These are phyloP conservation scores for Passer domesticus DNA, from an alignment of 2,113 vertebrate genomes.

Conservation along the genomic window DNA sequence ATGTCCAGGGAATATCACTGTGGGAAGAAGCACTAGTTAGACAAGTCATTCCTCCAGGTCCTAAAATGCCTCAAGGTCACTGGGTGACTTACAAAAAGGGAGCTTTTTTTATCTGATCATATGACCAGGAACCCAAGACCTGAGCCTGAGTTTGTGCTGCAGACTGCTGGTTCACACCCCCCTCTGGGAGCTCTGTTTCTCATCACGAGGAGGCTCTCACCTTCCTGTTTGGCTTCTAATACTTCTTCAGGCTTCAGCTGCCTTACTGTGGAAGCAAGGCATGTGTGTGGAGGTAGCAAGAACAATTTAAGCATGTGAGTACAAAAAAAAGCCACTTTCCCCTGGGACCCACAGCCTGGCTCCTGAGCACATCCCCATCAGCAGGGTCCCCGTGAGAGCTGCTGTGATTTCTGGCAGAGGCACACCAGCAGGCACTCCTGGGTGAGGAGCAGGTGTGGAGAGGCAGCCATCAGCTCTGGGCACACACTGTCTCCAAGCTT, in stretches of 20 bases:
- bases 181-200: not conserved
- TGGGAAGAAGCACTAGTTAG: not conserved
- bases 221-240: not conserved
- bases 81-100: not conserved
- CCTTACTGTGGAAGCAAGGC: not conserved
- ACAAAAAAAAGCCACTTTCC: not conserved
- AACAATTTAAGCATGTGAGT: not conserved
- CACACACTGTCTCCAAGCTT: not conserved
- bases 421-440: not conserved
- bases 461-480: not conserved
- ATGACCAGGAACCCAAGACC: not conserved
- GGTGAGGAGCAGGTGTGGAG: not conserved
- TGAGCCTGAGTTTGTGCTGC: not conserved
- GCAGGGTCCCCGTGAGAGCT: not conserved
- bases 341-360: not conserved
- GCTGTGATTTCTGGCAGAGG: not conserved
- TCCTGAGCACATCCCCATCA: fast-evolving
- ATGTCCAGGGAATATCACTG: not conserved
- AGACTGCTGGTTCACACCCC: not conserved
- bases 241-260: not conserved
- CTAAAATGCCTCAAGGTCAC: not conserved
- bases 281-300: not conserved
- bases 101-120: not conserved
- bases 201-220: not conserved
- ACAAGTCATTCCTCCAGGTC: not conserved